Evolutionary conservation across 2,113 vertebrate genomes (phyloP), one percentile per base, ranked within the genome.

Genomic region (Brachirus orientalis): DNA sequence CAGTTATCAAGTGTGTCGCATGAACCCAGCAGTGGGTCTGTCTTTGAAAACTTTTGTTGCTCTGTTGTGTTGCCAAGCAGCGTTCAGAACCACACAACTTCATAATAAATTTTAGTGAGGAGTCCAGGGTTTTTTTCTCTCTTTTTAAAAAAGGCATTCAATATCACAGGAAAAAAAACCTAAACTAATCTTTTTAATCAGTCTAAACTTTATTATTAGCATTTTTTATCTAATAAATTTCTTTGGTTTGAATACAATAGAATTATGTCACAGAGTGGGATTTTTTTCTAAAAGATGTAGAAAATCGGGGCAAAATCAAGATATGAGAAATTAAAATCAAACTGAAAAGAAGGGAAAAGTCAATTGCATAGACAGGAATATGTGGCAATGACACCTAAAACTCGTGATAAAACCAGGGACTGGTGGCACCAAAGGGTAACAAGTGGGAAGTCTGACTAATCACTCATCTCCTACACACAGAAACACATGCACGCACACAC

Each of bases 11-110:
- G 56, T 43, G n/a, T 20, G 33, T 12, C 43, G 50, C 47, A 65
- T 8, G 12, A 72, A 55, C 40, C 43, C 64, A 57, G 20, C 2
- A 37, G 54, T 70, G 57, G 52, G 38, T 61, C 44, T 19, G 16
- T 72, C 52, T 58, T 36, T 65, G 41, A 45, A 68, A 70, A 65
- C 46, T 28, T 8, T 40, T 18, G 59, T 50, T 70, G 10, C 40
- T 10, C 37, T 18, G 59, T 50, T 70, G 10, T 36, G 55, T 8
- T 44, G 74, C 67, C 55, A 79, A 68, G 58, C 52, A 75, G 69
- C 74, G 73, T 77, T 69, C 38, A 52, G 62, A 70, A 36, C 47
- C 46, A 4, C 64, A 60, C 37, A 28, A 71, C 52, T 66, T 69
- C 6, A 64, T n/a, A 67, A 60, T 45, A 28, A 63, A 61, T 68